Percentiles rank a stretch among this genome's conserved stretches.
These are phyloP conservation scores for Lontra canadensis DNA, from an alignment of 2,113 vertebrate genomes.

Conservation along the genomic window DNA sequence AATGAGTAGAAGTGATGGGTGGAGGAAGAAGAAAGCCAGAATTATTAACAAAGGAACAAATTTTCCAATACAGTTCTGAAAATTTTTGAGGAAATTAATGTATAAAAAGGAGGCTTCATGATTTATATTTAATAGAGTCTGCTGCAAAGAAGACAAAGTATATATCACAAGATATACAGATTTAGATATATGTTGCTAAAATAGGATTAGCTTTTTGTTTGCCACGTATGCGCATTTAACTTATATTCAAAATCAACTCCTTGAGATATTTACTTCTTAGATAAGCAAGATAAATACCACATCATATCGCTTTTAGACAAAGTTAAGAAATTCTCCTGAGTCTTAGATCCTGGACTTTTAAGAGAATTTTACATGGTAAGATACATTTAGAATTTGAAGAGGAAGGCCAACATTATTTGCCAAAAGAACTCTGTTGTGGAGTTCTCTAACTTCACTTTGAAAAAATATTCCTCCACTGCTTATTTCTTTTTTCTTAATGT, in stretches of 20 bases:
- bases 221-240: not conserved
- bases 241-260: not conserved
- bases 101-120: not conserved
- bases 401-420: not conserved
- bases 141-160: not conserved
- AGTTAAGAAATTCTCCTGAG: not conserved
- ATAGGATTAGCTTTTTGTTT: not conserved
- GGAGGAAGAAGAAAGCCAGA: not conserved
- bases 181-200: not conserved
- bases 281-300: not conserved
- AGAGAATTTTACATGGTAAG: not conserved
- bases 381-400: not conserved
- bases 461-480: not conserved
- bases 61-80: not conserved
- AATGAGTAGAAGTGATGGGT: rapidly evolving
- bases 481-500: not conserved
- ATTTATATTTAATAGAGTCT: not conserved
- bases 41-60: not conserved
- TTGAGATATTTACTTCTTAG: not conserved
- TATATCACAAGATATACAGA: not conserved
- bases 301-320: not conserved
- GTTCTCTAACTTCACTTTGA: not conserved
- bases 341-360: not conserved
- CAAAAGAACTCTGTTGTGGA: not conserved
- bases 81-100: not conserved